A percentile compares a stretch with the other conserved stretches of the same genome.
These are phyloP conservation scores for Catagonus wagneri DNA, from an alignment of 2,113 vertebrate genomes.

Conservation along the genomic window DNA sequence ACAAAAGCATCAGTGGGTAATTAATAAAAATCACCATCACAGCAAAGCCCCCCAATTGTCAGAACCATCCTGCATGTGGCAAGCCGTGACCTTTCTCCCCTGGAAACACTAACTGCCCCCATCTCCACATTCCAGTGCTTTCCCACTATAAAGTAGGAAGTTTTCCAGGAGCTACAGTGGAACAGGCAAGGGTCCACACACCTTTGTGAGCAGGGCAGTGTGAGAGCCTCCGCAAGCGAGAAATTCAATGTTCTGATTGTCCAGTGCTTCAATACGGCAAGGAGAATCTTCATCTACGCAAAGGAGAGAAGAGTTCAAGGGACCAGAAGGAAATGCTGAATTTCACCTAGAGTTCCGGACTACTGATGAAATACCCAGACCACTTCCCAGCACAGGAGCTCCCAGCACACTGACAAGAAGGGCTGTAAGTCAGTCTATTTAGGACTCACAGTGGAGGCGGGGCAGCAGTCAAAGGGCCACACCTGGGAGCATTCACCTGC, in stretches of 20 bases:
- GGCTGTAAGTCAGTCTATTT: neutral
- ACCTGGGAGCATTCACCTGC: too few species aligned
- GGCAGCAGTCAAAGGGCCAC: neutral
- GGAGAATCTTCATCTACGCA: conserved; percentile 57
- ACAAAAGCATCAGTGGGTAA: neutral
- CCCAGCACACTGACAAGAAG: neutral
- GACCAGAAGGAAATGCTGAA: neutral
- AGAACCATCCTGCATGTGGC: neutral
- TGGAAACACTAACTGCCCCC: neutral
- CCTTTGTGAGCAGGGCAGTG: conserved; percentile 87
- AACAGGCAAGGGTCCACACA: conserved; percentile 28
- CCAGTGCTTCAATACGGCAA: conserved; percentile 13
- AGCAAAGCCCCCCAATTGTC: neutral
- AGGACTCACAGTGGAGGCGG: neutral
- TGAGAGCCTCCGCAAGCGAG: conserved; percentile 87
- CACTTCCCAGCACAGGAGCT: neutral
- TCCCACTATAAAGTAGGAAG: neutral
- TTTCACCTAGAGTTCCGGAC: neutral
- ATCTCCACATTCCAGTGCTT: neutral
- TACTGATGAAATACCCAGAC: neutral
- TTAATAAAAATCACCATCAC: neutral
- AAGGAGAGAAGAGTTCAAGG: conserved; percentile 1
- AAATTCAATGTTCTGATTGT: conserved; percentile 69
- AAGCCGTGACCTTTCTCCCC: neutral
- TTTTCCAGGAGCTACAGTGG: neutral